Conservation (phyloP, 2,888 invertebrate species). For the Acanthococcus lagerstroemiae region DNA sequence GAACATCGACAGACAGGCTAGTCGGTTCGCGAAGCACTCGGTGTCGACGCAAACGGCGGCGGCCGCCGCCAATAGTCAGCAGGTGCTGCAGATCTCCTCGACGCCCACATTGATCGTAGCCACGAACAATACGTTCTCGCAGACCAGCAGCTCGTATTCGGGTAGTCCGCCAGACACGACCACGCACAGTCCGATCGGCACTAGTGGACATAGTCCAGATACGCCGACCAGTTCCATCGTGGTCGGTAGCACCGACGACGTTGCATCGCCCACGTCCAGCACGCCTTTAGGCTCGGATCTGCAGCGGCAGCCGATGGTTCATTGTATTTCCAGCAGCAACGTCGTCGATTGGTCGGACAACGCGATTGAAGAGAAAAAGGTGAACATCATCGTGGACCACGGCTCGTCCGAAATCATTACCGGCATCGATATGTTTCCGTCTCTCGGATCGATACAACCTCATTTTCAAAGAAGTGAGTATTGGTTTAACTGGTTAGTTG, state of each 20-base stretch:
- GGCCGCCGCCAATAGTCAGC: constrained; percentile 36
- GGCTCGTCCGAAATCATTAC: constrained; percentile 15
- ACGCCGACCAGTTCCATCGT: constrained; percentile 34
- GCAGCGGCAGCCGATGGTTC: constrained; percentile 57
- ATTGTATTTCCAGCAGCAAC: constrained; percentile 78
- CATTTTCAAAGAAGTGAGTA: constrained; percentile 28
- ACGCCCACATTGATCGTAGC: constrained; percentile 38
- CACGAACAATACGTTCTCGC: constrained; percentile 41
- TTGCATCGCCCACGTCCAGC: constrained; percentile 40
- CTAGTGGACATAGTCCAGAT: constrained; percentile 40
- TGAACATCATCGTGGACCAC: constrained; percentile 26
- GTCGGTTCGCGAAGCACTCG: constrained; percentile 49
- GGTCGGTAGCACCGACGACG: constrained; percentile 39
- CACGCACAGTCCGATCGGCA: constrained; percentile 67
- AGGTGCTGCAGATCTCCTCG: constrained; percentile 35
- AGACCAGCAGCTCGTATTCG: constrained; percentile 42
- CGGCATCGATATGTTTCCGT: constrained; percentile 9
- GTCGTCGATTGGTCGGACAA: constrained; percentile 46
- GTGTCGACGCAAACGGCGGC: constrained; percentile 64
- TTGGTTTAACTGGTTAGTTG: too few relatives aligned
- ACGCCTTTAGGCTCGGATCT: constrained; percentile 32
- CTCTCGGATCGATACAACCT: constrained; percentile 16
- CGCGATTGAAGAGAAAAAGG: constrained; percentile 22
- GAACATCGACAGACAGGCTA: constrained; percentile 32
- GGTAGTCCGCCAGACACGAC: constrained; percentile 75